Conservation (phyloP, 2,888 invertebrate genomes). For the Teinopalpus imperialis region DNA sequence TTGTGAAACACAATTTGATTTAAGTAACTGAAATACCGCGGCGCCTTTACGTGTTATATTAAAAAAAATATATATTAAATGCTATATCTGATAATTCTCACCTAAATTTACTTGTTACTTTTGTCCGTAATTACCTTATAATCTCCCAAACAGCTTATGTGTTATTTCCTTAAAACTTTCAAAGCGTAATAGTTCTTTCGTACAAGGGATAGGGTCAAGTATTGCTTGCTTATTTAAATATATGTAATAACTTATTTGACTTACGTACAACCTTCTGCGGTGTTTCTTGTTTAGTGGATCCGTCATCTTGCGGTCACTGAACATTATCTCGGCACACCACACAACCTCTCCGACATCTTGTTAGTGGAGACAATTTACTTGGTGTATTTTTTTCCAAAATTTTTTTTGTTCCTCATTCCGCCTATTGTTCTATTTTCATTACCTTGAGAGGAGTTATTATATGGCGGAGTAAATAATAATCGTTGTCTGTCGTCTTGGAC, state of each 20-base stretch:
- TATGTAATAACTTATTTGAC: constrained; percentile 13
- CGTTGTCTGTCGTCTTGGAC: no score
- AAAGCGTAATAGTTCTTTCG: not conserved
- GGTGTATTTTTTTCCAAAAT: constrained; percentile 41
- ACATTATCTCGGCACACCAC: constrained; percentile 51
- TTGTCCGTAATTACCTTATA: not conserved
- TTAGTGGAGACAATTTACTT: constrained; percentile 62
- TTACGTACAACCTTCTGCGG: constrained; percentile 31
- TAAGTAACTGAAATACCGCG: no score
- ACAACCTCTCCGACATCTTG: constrained; percentile 50
- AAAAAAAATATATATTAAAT: not conserved
- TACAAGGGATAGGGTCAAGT: not conserved
- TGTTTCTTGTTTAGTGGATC: constrained; percentile 49
- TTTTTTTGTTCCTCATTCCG: constrained; percentile 26
- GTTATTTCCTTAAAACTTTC: not conserved
- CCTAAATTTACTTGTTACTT: constrained; percentile 15
- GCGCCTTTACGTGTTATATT: no score
- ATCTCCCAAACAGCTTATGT: not conserved
- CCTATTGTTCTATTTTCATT: no score
- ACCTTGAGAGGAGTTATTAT: no score
- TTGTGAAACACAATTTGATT: no score
- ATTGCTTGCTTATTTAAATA: constrained; percentile 6
- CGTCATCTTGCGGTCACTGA: constrained; percentile 58
- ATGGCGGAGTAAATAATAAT: no score
- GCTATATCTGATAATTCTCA: not conserved